These are phyloP conservation scores for Herpailurus yagouaroundi DNA, from an alignment of 2,113 vertebrate genomes.

Conservation along the genomic window DNA sequence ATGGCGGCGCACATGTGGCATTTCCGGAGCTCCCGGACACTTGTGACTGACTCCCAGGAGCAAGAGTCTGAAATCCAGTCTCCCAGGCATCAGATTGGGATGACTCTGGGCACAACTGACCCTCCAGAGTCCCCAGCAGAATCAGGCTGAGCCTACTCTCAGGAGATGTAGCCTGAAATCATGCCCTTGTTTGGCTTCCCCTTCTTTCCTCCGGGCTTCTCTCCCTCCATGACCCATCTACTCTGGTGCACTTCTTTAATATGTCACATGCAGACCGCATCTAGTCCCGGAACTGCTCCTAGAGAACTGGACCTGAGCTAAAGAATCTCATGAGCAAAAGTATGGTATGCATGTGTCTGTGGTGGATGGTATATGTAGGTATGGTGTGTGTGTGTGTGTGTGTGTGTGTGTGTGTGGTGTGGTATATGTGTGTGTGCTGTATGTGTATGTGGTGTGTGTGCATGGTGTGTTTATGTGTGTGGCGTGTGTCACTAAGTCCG, in stretches of 20 bases:
- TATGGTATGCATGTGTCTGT: not conserved
- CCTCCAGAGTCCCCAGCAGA: not conserved
- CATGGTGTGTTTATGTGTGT: not conserved
- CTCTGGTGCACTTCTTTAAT: not conserved
- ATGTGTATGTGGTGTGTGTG: not conserved
- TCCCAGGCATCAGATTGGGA: not conserved
- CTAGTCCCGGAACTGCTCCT: not conserved
- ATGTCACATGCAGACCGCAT: not conserved
- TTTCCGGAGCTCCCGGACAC: not conserved
- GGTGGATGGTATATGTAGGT: not conserved
- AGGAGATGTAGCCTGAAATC: not conserved
- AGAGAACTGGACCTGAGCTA: not conserved
- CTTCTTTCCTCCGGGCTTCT: not conserved
- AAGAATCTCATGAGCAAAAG: not conserved
- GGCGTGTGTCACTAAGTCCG: not conserved
- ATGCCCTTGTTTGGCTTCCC: not conserved
- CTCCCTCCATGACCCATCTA: not conserved
- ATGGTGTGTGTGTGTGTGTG: not conserved
- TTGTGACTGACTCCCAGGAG: not conserved
- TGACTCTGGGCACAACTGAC: not conserved
- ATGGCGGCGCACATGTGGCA: not conserved
- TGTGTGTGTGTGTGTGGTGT: too few relatives aligned
- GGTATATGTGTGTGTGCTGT: not conserved
- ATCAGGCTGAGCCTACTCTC: not conserved
- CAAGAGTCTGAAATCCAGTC: not conserved